A percentile compares a stretch with the other conserved stretches of the same genome.
These are phyloP conservation scores for Hirudo medicinalis DNA, from an alignment of 1,140 invertebrate species.

Conservation along the genomic window DNA sequence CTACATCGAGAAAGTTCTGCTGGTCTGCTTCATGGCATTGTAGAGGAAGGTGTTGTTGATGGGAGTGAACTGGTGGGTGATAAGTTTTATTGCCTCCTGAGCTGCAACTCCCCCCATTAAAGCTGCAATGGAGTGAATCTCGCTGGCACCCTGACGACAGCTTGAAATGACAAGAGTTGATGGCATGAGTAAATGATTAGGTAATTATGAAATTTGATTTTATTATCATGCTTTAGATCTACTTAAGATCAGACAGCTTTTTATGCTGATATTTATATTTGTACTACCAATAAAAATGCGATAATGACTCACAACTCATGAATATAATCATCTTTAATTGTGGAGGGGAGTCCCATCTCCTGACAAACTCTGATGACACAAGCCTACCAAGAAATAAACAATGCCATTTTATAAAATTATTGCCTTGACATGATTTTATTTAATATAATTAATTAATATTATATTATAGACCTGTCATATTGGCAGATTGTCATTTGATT, in stretches of 20 bases:
- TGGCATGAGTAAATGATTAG: too few species aligned
- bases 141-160: slow-evolving; percentile 70
- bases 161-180: slow-evolving; percentile 23
- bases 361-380: slow-evolving; percentile 64
- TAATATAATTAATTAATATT: too few species aligned
- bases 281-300: not conserved
- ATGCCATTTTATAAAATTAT: not conserved
- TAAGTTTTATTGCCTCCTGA: slow-evolving; percentile 92
- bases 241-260: too few species aligned
- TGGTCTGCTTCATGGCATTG: slow-evolving; percentile 77
- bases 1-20: slow-evolving; percentile 51
- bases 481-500: too few species aligned
- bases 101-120: slow-evolving; percentile 82
- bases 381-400: slow-evolving; percentile 39
- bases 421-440: too few species aligned
- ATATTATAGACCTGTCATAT: too few species aligned
- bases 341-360: slow-evolving; percentile 62
- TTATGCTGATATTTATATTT: too few species aligned
- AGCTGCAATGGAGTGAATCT: slow-evolving; percentile 86
- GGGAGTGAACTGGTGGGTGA: slow-evolving; percentile 89
- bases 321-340: slow-evolving; percentile 78
- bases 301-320: slow-evolving; percentile 63
- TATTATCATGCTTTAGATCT: too few species aligned
- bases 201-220: too few species aligned
- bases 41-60: slow-evolving; percentile 90